phyloP scores from a whole-genome alignment of 1,140 invertebrate genomes.

The Calliphora vicina region DNA sequence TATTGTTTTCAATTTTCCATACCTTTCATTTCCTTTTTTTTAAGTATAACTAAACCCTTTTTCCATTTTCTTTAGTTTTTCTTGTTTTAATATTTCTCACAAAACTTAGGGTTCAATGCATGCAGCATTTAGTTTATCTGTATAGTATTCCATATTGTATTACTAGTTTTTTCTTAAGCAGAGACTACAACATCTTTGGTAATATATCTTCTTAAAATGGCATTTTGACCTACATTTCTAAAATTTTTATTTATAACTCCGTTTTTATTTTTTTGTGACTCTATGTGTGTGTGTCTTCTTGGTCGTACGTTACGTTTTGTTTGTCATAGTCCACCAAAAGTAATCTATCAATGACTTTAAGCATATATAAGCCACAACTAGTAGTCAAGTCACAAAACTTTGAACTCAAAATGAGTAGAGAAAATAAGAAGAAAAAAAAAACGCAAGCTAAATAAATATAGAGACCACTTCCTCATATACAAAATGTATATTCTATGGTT shows the following conservation, averaged over 20 bases:
- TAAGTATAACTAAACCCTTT: not conserved
- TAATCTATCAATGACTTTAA: slow-evolving; percentile 25
- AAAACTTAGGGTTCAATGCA: not conserved
- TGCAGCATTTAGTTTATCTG: too few species aligned
- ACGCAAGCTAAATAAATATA: not conserved
- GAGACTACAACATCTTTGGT: not conserved
- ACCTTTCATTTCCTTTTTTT: not conserved
- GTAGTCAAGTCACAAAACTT: slow-evolving; percentile 12
- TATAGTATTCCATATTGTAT: not conserved
- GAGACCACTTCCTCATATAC: slow-evolving; percentile 11
- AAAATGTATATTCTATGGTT: not conserved
- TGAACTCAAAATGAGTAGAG: slow-evolving; percentile 1
- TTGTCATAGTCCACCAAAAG: slow-evolving; percentile 25
- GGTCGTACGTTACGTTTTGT: not conserved
- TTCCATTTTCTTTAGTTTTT: not conserved
- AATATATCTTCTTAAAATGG: slow-evolving; percentile 17
- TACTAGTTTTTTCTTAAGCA: not conserved
- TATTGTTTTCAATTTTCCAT: too few species aligned
- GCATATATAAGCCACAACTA: slow-evolving; percentile 10
- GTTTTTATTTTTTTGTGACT: not conserved
- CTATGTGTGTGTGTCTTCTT: not conserved
- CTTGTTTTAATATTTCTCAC: not conserved
- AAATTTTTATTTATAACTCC: slow-evolving; percentile 10
- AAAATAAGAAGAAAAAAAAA: not conserved
- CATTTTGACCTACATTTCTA: slow-evolving; percentile 13